Percentiles rank a stretch among this genome's conserved stretches.
phyloP scores from a whole-genome alignment of 2,888 invertebrate species.

The Exephanes ischioxanthus region DNA sequence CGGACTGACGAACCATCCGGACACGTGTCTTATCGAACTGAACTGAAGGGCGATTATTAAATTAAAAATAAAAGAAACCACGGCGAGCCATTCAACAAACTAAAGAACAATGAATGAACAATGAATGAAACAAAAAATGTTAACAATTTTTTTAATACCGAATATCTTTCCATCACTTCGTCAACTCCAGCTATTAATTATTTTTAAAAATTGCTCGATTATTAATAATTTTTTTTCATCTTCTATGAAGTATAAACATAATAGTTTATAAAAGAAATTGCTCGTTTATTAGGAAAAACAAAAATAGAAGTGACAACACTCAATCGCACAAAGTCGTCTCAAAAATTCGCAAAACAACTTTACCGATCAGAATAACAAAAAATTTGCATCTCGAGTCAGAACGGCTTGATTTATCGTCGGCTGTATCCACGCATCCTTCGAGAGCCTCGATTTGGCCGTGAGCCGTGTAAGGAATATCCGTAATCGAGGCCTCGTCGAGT shows the following conservation, averaged over 20 bases:
- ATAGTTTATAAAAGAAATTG: not conserved
- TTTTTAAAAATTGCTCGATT: too few species aligned
- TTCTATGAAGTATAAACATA: not conserved
- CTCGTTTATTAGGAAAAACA: not conserved
- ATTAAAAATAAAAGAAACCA: not conserved
- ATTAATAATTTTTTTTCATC: not conserved
- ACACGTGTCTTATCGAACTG: slow-evolving; percentile 43
- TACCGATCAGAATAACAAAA: not conserved
- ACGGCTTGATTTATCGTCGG: not conserved
- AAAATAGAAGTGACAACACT: not conserved
- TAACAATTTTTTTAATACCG: not conserved
- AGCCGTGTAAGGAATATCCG: not conserved
- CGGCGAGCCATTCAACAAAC: not conserved
- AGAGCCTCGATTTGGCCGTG: not conserved
- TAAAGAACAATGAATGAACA: not conserved
- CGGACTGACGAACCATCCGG: slow-evolving; percentile 29
- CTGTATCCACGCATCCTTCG: not conserved
- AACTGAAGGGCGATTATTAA: not conserved
- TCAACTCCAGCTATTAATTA: too few species aligned
- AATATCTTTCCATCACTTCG: not conserved
- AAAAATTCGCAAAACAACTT: not conserved
- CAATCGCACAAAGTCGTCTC: not conserved
- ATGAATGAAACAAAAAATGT: not conserved
- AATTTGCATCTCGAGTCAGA: not conserved
- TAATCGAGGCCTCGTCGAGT: not conserved